Evolutionary conservation across 2,888 invertebrate species (phyloP), one percentile per base, ranked within the genome.

Genomic region (Dryobota labecula): DNA sequence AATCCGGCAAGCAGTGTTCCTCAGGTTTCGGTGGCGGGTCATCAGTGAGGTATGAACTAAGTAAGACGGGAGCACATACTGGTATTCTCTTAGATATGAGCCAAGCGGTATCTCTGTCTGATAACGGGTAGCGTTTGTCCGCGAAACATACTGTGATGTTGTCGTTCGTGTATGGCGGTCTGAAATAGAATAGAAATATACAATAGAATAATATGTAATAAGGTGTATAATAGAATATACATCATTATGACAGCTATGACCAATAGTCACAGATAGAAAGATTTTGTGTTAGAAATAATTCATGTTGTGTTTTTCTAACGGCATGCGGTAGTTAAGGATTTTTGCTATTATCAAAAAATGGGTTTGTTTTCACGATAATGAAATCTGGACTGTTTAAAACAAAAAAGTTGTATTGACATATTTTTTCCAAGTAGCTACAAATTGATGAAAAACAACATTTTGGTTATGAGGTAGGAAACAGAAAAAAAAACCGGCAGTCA

Each of bases 141-240:
- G 98, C 95, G 79, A 98, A 97, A 86, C 98, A 98, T 78, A 98
- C 98, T 0, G 97, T 97, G 18, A 97, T 96, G 84, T 95, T 95
- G 0, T 97, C 92, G 65, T 96, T 92, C 13, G 93, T 93, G 91
- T 96, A 97, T 0, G 97, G 97, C 0, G 97, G 96, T 30, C 97
- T 96, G 93, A 47, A 84, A 82, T 5, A 41, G 1, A 75, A 67
- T 2, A 0, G 3, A 30, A 92, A 36, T 36, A n/a, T 38, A 38
- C 13, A 13, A n/a, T n/a, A n/a, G n/a, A n/a, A n/a, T n/a, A n/a
- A n/a, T n/a, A n/a, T n/a, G n/a, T n/a, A 38, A 38, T 38, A 38
- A 38, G 1, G 13, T 38, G n/a, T n/a, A n/a, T n/a, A n/a, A 38
- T 38, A 30, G 2, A 54, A 53, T 11, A 20, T 0, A 9, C 5